Conservation (phyloP, 2,797 vertebrate species). For the Cynodonichthys magdalenae region DNA sequence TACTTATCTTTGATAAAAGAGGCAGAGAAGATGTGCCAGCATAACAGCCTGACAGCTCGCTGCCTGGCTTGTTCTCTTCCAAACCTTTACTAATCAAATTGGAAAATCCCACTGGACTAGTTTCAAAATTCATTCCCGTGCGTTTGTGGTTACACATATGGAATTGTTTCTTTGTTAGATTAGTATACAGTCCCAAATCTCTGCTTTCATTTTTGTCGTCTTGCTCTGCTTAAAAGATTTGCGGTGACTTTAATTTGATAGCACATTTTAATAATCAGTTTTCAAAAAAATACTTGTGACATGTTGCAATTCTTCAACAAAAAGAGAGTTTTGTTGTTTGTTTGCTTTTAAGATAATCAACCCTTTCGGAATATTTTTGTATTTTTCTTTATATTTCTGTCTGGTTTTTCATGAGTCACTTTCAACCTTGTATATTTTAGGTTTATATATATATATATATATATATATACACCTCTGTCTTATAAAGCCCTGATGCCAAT, state of each 20-base stretch:
- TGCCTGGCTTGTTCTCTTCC: slow-evolving; percentile 42
- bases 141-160: slow-evolving; percentile 37
- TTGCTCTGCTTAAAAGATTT: slow-evolving; percentile 7
- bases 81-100: slow-evolving; percentile 67
- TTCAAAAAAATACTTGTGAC: slow-evolving; percentile 22
- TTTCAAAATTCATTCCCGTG: slow-evolving; percentile 39
- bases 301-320: slow-evolving; percentile 14
- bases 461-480: slow-evolving; percentile 18
- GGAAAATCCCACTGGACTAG: slow-evolving; percentile 49
- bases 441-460: slow-evolving; percentile 6
- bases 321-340: slow-evolving; percentile 25
- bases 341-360: slow-evolving; percentile 17
- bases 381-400: slow-evolving; percentile 7
- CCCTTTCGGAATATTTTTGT: slow-evolving; percentile 27
- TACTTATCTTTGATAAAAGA: slow-evolving; percentile 86
- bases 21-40: slow-evolving; percentile 70
- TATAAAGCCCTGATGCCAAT: slow-evolving; percentile 42
- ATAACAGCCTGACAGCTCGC: slow-evolving; percentile 63
- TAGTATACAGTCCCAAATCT: neutral
- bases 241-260: slow-evolving; percentile 18
- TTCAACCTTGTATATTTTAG: slow-evolving; percentile 23
- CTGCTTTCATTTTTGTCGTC: slow-evolving; percentile 12
- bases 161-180: slow-evolving; percentile 37
- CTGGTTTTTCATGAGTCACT: slow-evolving; percentile 12
- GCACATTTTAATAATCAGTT: slow-evolving; percentile 40